Base-by-base conservation (phyloP, 2,888 invertebrate species). In the Clostera curtula region DNA sequence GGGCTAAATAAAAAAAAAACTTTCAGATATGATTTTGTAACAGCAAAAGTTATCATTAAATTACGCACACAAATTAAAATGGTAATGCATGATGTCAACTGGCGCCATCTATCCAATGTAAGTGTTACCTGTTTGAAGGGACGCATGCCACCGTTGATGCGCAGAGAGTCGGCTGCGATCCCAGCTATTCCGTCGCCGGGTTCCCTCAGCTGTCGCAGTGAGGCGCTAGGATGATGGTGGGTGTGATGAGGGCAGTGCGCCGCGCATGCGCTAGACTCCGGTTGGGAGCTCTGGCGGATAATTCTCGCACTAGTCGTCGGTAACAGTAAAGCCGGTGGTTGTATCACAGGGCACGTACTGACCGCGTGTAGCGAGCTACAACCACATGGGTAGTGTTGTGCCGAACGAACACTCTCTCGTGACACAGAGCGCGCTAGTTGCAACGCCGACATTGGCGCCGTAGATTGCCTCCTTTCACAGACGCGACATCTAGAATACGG, bases 111-210 rank as follows among this genome's bases (percentile, higher is more conserved):
- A 67, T 33, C 37, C 49, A 51, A 31, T 41, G 30, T 26, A 25
- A 25, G 43, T 65, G 85, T 79, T 88, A 95, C 95, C 92, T 97
- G 96, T 82, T 95, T 95, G 84, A 97, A 97, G 68, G 95, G 96
- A 53, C 96, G 89, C 88, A 97, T 95, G 59, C 96, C 97, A 43
- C 97, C 98, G 84, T 97, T 97, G 82, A 97, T 95, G 60, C 97
- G 88, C 53, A 97, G 88, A 32, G 96, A 96, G 82, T 97, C 97
- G 25, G 96, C 96, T 11, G 97, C 97, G 58, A 98, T 97, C 65
- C 95, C 95, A 24, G 96, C 96, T 42, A 97, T 93, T 44, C 94
- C 93, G 65, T 95, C 95, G 38, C 89, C 89, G 22, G 90, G 90
- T 83, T 92, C 92, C 47, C 93, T 87, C 30, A 95, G 85, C 70